Evolutionary conservation across 2,888 invertebrate genomes (phyloP).

Genomic region (Xylocampa areola): DNA sequence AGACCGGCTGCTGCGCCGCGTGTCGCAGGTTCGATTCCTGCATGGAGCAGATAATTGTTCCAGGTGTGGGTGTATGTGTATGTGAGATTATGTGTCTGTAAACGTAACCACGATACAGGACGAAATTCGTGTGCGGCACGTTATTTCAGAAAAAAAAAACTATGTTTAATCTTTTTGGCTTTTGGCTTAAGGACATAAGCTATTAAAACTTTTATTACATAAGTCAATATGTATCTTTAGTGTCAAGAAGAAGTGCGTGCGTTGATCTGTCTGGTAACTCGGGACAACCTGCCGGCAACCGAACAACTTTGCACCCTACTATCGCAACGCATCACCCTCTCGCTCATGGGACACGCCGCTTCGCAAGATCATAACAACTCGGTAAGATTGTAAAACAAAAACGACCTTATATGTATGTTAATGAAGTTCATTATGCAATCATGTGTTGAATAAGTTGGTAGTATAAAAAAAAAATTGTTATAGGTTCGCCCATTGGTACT

Average conservation of each 20-base stretch:
- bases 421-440: conserved; percentile 2
- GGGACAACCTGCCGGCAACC: conserved; percentile 95
- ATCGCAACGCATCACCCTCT: conserved; percentile 95
- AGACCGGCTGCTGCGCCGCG: too few relatives aligned
- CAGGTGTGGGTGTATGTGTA: too few relatives aligned
- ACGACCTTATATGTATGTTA: background rate
- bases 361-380: conserved; percentile 88
- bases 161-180: too few relatives aligned
- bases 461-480: conserved; percentile 17
- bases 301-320: conserved; percentile 95
- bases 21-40: too few relatives aligned
- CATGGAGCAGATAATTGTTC: too few relatives aligned
- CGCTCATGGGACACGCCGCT: conserved; percentile 93
- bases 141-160: too few relatives aligned
- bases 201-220: background rate
- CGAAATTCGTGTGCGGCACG: too few relatives aligned
- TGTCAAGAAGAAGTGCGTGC: conserved; percentile 97
- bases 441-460: background rate
- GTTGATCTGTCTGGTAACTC: conserved; percentile 95
- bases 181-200: too few relatives aligned
- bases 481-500: conserved; percentile 96
- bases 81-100: too few relatives aligned
- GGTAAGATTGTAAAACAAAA: conserved; percentile 67
- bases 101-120: too few relatives aligned
- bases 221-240: conserved; percentile 67